A percentile compares a stretch with the other conserved stretches of the same genome.
These are phyloP conservation scores for Rhaphigaster nebulosa DNA, from an alignment of 2,888 invertebrate genomes.

Conservation along the genomic window DNA sequence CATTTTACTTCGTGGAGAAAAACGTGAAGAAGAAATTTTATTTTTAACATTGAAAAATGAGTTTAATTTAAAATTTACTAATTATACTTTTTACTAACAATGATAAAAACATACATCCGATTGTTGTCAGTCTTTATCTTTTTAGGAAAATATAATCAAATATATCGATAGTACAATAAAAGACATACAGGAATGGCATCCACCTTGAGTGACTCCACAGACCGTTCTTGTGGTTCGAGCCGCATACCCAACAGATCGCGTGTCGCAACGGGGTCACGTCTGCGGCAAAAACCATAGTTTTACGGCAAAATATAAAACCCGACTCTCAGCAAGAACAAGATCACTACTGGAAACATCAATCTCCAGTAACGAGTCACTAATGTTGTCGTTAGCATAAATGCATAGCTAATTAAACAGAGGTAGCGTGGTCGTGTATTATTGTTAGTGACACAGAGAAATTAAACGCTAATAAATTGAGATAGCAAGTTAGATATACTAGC, in stretches of 20 bases:
- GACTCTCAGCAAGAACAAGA: neutral
- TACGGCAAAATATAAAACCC: neutral
- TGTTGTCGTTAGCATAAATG: neutral
- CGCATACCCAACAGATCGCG: neutral
- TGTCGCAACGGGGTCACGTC: neutral
- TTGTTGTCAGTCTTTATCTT: no score
- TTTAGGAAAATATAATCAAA: no score
- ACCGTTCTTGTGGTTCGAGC: no score
- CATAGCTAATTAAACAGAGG: neutral
- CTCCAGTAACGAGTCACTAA: neutral
- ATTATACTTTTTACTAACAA: no score
- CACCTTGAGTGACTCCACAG: no score
- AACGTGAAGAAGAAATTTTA: no score
- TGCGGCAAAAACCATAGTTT: neutral
- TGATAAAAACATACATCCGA: no score
- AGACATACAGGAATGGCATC: no score
- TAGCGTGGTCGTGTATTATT: neutral
- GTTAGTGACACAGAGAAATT: neutral
- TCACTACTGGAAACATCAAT: neutral
- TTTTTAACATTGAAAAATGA: no score
- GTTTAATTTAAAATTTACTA: no score
- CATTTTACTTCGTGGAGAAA: no score
- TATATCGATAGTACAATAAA: no score
- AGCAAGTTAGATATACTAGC: neutral
- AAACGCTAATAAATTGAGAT: neutral